Percentiles rank a stretch among this genome's conserved stretches.
These are phyloP conservation scores for Atlantisia rogersi DNA, from an alignment of 2,113 vertebrate genomes.

Conservation along the genomic window DNA sequence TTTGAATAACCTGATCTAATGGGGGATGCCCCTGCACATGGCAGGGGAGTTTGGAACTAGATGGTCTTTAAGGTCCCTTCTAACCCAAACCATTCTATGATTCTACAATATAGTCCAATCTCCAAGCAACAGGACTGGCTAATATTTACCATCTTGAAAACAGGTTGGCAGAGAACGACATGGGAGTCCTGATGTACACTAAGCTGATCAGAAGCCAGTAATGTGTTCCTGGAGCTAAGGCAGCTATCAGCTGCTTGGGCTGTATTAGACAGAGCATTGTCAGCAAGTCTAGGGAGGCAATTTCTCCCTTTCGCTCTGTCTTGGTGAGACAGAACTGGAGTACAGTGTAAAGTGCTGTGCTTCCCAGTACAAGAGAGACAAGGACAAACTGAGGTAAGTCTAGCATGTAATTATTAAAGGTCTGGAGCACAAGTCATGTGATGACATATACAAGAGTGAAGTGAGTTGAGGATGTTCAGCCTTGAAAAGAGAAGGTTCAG, in stretches of 20 bases:
- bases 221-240: not conserved
- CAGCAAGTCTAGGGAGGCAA: not conserved
- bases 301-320: not conserved
- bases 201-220: not conserved
- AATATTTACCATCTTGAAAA: not conserved
- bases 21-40: too few relatives aligned
- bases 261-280: not conserved
- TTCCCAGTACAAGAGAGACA: not conserved
- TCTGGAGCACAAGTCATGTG: not conserved
- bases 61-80: too few relatives aligned
- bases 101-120: not conserved
- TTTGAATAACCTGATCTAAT: too few relatives aligned
- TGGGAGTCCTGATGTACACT: not conserved
- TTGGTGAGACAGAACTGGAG: not conserved
- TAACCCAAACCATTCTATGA: too few relatives aligned
- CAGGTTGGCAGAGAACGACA: not conserved
- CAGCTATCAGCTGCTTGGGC: fast-evolving
- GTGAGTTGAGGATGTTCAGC: not conserved
- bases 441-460: not conserved
- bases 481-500: not conserved
- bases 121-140: not conserved
- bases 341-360: not conserved
- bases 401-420: fast-evolving
- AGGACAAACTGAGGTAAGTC: not conserved
- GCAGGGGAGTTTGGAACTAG: too few relatives aligned